Conservation (phyloP, 2,888 invertebrate genomes). For the Eristalinus aeneus region DNA sequence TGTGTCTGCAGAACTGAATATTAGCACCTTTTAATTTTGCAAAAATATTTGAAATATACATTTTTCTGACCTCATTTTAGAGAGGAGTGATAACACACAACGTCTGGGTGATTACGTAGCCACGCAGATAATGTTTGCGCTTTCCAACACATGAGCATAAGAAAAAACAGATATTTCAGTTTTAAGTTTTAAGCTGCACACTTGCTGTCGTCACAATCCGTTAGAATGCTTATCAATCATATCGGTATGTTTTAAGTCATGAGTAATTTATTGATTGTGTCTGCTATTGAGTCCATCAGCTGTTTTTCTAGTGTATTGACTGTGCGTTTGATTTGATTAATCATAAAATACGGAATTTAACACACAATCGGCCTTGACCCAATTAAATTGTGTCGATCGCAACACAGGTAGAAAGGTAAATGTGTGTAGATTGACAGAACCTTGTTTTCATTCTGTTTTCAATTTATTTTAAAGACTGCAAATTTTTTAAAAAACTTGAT, state of each 20-base stretch:
- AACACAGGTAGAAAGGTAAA: background rate
- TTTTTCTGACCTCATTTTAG: background rate
- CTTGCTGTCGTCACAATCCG: constrained; percentile 1
- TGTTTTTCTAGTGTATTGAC: constrained; percentile 1
- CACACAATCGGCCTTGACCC: constrained; percentile 19
- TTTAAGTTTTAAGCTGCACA: background rate
- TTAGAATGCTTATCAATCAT: constrained; percentile 3
- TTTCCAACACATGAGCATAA: background rate
- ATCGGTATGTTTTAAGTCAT: constrained; percentile 1
- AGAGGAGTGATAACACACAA: background rate
- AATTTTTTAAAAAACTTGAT: background rate
- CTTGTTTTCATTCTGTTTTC: background rate
- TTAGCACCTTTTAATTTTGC: background rate
- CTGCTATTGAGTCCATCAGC: background rate
- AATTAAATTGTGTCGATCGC: background rate
- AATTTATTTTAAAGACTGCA: background rate
- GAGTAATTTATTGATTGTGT: background rate
- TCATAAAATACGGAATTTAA: background rate
- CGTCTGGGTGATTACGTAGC: background rate
- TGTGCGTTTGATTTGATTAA: constrained; percentile 1
- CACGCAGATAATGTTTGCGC: background rate
- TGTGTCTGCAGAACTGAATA: background rate
- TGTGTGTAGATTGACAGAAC: no score
- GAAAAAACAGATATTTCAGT: background rate
- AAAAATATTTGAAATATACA: background rate